Evolutionary conservation across 1,140 invertebrate genomes (phyloP), one percentile per base, ranked within the genome.

Genomic region (Frieseomelitta varia): DNA sequence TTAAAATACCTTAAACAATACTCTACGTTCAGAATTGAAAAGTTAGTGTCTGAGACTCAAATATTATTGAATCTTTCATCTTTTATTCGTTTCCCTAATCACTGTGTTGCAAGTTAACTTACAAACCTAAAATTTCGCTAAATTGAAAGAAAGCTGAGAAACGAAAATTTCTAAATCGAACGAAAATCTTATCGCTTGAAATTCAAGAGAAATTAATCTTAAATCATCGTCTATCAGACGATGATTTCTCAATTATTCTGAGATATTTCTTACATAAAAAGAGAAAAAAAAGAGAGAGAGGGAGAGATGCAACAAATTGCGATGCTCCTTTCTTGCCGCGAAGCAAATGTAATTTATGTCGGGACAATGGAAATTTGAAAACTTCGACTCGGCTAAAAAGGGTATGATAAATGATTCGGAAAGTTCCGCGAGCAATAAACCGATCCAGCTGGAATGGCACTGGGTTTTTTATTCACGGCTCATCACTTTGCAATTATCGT

Each of bases 401-500:
- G 17, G 11, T 21, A 77, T 63, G 75, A 77, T 77, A 58, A 77
- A 77, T 63, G 34, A 78, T 47, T 65, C 75, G 17, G n/a, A 12
- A 30, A 65, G 19, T 30, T 12, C 65, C 12, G 27, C n/a, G 2
- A 14, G 19, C 27, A 53, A 30, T 67, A 67, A 67, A 53, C 65
- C 47, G 21, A 78, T 53, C 51, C 47, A 19, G 12, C 15, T 30
- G 47, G 12, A 30, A 15, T 53, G 39, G 10, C 19, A 30, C n/a
- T 78, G 21, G 34, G 2, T 21, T 77, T 75, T 79, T 77, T 65
- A 86, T 79, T 71, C 63, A 47, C 51, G 30, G 63, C 2, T 78
- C 69, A 83, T 86, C 58, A 47, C 61, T 30, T 74, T 53, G 77
- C 74, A 72, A 69, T 83, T 86, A 74, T 77, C 74, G 69, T 86